phyloP scores from a whole-genome alignment of 2,113 vertebrate genomes.

The Poecilia latipinna region DNA sequence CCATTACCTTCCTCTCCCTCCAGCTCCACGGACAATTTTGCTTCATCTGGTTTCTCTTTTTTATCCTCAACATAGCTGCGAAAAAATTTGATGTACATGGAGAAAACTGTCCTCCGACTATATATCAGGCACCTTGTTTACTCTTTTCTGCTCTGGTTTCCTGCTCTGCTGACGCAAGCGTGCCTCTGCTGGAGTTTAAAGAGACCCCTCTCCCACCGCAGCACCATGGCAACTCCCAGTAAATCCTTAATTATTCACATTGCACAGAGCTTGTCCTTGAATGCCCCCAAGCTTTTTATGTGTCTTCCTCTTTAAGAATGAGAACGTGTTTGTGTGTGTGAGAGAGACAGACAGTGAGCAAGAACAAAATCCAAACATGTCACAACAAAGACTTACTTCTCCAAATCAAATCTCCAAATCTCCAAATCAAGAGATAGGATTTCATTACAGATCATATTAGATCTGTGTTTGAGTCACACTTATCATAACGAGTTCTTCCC shows the following conservation, averaged over 20 bases:
- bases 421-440: constrained; percentile 47
- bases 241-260: constrained; percentile 35
- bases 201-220: constrained; percentile 25
- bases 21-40: constrained; percentile 50
- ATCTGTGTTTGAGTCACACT: constrained; percentile 7
- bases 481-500: neutral
- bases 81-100: constrained; percentile 77
- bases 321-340: neutral
- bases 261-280: constrained; percentile 60
- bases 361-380: too few relatives aligned
- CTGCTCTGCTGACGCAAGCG: constrained; percentile 9
- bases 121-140: constrained; percentile 13
- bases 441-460: constrained; percentile 9
- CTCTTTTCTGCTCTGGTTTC: constrained; percentile 14
- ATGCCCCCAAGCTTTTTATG: constrained; percentile 7
- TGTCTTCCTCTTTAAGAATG: constrained; percentile 6
- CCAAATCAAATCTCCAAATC: constrained; percentile 28
- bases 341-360: too few relatives aligned
- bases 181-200: constrained; percentile 16
- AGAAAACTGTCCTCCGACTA: constrained; percentile 6
- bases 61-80: constrained; percentile 45
- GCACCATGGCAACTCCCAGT: constrained; percentile 36
- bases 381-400: neutral
- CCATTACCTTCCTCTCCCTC: constrained; percentile 46
- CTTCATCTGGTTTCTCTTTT: constrained; percentile 28